phyloP scores from a whole-genome alignment of 2,888 invertebrate genomes.

The Halictus quadricinctus region DNA sequence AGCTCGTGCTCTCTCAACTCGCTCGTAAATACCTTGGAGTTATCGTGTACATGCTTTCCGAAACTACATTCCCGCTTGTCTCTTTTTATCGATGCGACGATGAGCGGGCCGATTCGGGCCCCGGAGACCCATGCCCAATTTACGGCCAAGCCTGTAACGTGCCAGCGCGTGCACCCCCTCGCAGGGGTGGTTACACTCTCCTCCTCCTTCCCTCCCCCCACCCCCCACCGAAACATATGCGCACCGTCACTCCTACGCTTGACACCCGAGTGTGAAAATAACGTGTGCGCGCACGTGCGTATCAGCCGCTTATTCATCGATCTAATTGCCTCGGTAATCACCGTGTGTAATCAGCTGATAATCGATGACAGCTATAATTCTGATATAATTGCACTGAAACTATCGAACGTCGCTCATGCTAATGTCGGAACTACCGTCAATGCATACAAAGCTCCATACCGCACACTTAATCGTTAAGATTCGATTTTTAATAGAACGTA shows the following conservation, averaged over 20 bases:
- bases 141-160: background rate
- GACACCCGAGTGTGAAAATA: conserved; percentile 43
- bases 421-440: background rate
- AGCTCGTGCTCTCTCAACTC: conserved; percentile 56
- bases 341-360: conserved; percentile 37
- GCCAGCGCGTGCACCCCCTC: background rate
- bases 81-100: conserved; percentile 23
- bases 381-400: conserved; percentile 19
- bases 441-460: background rate
- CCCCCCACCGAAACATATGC: conserved; percentile 20
- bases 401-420: background rate
- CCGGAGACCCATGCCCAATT: conserved; percentile 19
- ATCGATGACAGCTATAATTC: conserved; percentile 41
- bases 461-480: background rate
- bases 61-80: conserved; percentile 31
- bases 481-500: no score
- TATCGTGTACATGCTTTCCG: conserved; percentile 56
- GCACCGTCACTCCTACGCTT: conserved; percentile 11
- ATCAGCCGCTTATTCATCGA: conserved; percentile 40
- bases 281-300: conserved; percentile 44
- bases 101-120: background rate
- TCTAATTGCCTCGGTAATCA: conserved; percentile 50
- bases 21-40: conserved; percentile 67
- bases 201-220: no score
- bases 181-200: conserved; percentile 33